Percentiles rank a stretch among this genome's conserved stretches.
Conservation (phyloP, 1,140 invertebrate species). For the Tetranychus cinnabarinus region DNA sequence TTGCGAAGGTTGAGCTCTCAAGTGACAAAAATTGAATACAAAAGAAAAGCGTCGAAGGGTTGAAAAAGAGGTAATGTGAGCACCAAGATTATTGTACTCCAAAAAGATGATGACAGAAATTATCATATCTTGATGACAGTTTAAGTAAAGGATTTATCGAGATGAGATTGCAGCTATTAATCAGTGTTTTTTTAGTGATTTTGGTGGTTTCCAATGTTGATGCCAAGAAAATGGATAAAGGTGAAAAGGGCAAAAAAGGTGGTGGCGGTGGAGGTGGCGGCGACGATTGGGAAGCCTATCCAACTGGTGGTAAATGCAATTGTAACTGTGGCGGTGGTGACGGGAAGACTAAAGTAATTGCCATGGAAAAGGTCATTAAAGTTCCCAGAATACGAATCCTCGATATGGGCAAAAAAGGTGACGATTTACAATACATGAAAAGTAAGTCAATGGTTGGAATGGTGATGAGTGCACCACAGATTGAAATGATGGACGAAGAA, state of each 20-base stretch:
- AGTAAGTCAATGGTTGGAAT: background rate
- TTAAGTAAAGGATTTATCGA: no score
- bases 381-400: background rate
- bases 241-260: background rate
- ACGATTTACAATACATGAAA: background rate
- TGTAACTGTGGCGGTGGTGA: background rate
- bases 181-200: background rate
- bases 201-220: background rate
- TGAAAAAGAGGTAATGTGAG: no score
- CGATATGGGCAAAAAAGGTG: background rate
- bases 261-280: background rate
- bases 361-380: background rate
- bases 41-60: no score
- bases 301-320: background rate
- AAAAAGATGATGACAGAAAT: no score
- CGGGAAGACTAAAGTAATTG: background rate
- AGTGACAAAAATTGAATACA: no score
- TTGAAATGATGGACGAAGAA: background rate
- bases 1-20: no score
- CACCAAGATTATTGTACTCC: no score
- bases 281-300: background rate
- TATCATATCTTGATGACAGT: no score
- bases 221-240: background rate
- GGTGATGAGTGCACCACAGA: background rate
- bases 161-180: background rate